Conservation (phyloP, 1,140 invertebrate species). For the Metopolophium dirhodum region DNA sequence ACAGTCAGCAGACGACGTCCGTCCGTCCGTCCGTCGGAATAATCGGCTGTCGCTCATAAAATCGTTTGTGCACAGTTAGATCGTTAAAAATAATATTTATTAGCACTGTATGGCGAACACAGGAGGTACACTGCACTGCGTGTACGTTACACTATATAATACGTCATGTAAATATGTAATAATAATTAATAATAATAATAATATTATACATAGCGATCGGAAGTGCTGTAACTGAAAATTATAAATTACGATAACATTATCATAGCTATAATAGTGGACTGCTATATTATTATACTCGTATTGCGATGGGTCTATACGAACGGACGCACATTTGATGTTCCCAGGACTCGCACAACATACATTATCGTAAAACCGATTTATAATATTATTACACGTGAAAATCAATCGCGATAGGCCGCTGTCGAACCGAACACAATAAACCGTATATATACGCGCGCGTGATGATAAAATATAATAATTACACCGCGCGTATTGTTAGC, state of each 20-base stretch:
- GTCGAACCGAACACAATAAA: background rate
- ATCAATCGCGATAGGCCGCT: background rate
- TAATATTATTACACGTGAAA: background rate
- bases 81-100: slow-evolving; percentile 10
- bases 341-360: background rate
- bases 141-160: too few species aligned
- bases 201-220: background rate
- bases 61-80: background rate
- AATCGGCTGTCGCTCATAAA: slow-evolving; percentile 7
- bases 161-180: too few species aligned
- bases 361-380: background rate
- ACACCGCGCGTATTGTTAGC: background rate
- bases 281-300: too few species aligned
- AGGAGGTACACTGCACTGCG: background rate
- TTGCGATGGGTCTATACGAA: too few species aligned
- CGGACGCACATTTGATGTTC: background rate
- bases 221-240: background rate
- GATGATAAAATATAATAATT: background rate
- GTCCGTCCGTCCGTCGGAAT: too few species aligned
- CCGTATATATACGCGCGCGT: background rate
- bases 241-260: background rate
- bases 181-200: background rate
- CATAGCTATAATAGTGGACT: too few species aligned
- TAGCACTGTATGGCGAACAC: background rate
- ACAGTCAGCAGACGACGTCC: background rate